Evolutionary conservation across 1,140 invertebrate genomes (phyloP), one percentile per base, ranked within the genome.

Genomic region (Cataglyphis hispanica): DNA sequence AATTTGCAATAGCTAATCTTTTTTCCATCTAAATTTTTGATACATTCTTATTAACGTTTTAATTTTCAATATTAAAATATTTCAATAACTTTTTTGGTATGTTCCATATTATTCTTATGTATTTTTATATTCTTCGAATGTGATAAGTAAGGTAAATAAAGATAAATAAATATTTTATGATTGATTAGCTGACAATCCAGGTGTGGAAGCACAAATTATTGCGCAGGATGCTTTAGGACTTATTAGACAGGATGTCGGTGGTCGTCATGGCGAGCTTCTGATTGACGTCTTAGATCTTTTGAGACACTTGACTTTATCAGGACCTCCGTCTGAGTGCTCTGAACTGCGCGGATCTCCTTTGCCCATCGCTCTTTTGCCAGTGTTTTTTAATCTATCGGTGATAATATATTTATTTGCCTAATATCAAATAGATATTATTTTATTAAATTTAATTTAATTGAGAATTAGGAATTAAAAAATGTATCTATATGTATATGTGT

Each of bases 301-400:
- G 27, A 91, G 90, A 53, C 91, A 95, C 80, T 91, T 93, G 74
- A 93, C 94, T 2, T 84, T 94, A 4, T 94, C 93, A 86, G 89
- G 93, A 25, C 93, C 94, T 6, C 92, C 94, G 2, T 93, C 94
- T 1, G 94, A 95, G 85, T 85, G 90, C 53, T 89, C 91, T 1
- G 95, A 95, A 90, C 89, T 95, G 37, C 92, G 92, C 46, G 95
- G 95, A 11, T 94, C 94, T 31, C 92, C 92, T 31, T 90, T 95
- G 56, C 95, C 95, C 0, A 89, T 95, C 8, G 92, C 91, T 22
- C 94, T 95, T 91, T 87, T 95, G 67, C 95, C 95, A 7, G 91
- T 95, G 61, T 95, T 95, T 86, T 95, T 95, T 85, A 92, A 93
- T 67, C 85, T 95, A 34, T 92, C 93, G 87, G 95, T 95, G 92